Base-by-base conservation (phyloP, 2,888 invertebrate species). In the Nemoura dubitans region DNA sequence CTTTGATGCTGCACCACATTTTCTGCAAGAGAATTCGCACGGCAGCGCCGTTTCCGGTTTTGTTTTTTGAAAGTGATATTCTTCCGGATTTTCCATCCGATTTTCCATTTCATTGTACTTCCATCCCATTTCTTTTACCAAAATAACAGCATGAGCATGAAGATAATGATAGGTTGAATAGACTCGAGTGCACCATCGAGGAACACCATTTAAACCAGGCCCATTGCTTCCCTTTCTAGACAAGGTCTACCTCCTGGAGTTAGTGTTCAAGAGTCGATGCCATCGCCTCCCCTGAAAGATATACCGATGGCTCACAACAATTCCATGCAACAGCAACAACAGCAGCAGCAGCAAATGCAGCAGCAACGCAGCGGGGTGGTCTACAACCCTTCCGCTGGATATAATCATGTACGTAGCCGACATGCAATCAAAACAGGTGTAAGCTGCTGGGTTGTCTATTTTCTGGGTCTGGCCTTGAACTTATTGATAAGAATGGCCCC, bases 291-390 rank as follows among this genome's bases (percentile, higher is more conserved):
- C 78, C 28, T 27, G 59, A 28, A 29, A 30, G 27, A 86, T 59
- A 84, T 82, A 82, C 30, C 85, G 36, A 30, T 82, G 42, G 87
- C 85, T 42, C 87, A 87, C 36, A 87, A 85, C 81, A 87, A 90
- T 88, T 89, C 90, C 30, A 89, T 91, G 89, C 90, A 90, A 76
- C 90, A 91, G 82, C 90, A 89, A 84, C 90, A 90, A 76, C 90
- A 90, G 86, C 88, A 90, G n/a, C 90, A 90, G 77, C 89, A 90
- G 7, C 91, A 91, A 88, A 91, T 91, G 36, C 91, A 91, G 0
- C 87, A 91, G 87, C 91, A 91, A 27, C 91, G 91, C 86, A 89
- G 90, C 5, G 90, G 90, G 86, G 88, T 90, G 25, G 90, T 91
- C 5, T 91, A 90, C 87, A 91, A 89, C 80, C 89, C 90, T 27